phyloP scores from a whole-genome alignment of 35 echinoderm and acorn worm genomes.

The Holothuria glaberrima region DNA sequence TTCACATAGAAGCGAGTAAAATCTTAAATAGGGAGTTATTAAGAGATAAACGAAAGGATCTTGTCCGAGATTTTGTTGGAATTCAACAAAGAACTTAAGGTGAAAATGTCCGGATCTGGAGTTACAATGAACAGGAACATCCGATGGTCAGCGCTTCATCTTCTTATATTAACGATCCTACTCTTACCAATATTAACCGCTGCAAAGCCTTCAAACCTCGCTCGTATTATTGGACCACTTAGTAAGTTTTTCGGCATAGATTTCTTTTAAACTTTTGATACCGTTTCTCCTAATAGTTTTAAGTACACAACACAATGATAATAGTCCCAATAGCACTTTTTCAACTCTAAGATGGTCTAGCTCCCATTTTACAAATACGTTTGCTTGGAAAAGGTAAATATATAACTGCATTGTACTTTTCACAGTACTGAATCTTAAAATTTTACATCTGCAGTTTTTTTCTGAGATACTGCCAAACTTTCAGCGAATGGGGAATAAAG shows the following conservation, averaged over 20 bases:
- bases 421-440: too few species aligned
- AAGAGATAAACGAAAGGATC: not conserved
- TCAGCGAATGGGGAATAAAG: too few species aligned
- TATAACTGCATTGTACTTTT: too few species aligned
- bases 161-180: constrained; percentile 24
- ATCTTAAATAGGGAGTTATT: not conserved
- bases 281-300: not conserved
- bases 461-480: too few species aligned
- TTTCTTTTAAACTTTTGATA: not conserved
- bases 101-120: constrained; percentile 18
- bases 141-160: not conserved
- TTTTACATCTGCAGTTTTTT: too few species aligned
- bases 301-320: not conserved
- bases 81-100: not conserved
- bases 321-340: not conserved
- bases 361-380: not conserved
- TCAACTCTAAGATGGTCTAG: not conserved
- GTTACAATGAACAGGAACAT: not conserved
- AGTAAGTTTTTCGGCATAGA: not conserved
- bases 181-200: constrained; percentile 28
- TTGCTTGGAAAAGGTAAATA: too few species aligned
- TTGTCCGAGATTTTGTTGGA: too few species aligned
- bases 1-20: not conserved
- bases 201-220: constrained; percentile 33
- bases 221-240: constrained; percentile 26